Percentiles rank a stretch among this genome's conserved stretches.
These are phyloP conservation scores for Perca fluviatilis DNA, from an alignment of 2,113 vertebrate genomes.

Conservation along the genomic window DNA sequence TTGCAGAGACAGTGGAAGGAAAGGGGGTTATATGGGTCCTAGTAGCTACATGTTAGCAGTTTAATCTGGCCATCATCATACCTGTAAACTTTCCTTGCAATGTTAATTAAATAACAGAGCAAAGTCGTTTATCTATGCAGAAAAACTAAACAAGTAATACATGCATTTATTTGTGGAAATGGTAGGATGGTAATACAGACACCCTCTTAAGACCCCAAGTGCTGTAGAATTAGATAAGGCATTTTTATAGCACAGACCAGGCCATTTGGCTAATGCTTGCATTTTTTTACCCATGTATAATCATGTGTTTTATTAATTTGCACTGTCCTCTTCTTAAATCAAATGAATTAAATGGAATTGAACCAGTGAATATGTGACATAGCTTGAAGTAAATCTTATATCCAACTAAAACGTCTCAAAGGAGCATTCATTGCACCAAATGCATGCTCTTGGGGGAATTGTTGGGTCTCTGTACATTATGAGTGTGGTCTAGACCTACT, in stretches of 20 bases:
- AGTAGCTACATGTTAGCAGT: background rate
- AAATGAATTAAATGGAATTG: too few relatives aligned
- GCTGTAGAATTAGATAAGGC: constrained; percentile 7
- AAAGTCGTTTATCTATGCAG: background rate
- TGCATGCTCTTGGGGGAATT: too few relatives aligned
- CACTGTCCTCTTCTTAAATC: too few relatives aligned
- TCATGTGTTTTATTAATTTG: too few relatives aligned
- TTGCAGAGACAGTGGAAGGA: background rate
- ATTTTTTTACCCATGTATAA: too few relatives aligned
- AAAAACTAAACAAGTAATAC: background rate
- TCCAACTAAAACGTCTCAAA: constrained; percentile 68
- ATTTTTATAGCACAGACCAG: background rate
- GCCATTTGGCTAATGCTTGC: too few relatives aligned
- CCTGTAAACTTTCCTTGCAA: background rate
- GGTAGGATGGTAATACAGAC: background rate
- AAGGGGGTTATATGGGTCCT: background rate
- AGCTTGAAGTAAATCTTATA: constrained; percentile 52
- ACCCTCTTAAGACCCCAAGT: background rate
- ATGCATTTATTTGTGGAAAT: background rate
- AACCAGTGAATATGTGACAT: constrained; percentile 27
- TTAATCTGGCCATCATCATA: background rate
- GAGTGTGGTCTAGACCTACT: too few relatives aligned
- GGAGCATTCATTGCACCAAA: constrained; percentile 38
- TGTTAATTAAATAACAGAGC: background rate
- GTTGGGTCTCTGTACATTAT: too few relatives aligned